Evolutionary conservation across 2,888 invertebrate species (phyloP), one percentile per base, ranked within the genome.

Genomic region (Xestobium rufovillosum): DNA sequence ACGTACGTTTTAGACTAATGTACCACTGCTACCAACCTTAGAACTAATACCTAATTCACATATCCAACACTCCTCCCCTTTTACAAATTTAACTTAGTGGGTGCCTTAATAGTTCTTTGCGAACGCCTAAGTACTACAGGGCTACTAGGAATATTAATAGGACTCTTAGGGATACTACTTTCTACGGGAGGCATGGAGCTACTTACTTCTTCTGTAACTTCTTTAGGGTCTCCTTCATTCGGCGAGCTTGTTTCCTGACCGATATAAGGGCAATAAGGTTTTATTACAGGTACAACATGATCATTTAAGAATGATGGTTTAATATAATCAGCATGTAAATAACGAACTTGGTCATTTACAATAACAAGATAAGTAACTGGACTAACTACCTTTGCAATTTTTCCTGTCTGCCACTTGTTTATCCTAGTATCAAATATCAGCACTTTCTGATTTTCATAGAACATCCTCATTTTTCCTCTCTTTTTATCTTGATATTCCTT

Each of bases 391-490:
- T 23, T 23, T 8, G 23, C 23, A 23, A 23, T n/a, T n/a, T n/a
- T 23, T 8, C 23, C 23, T 23, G 8, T 23, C n/a, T 23, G 23
- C 23, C 23, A 23, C 8, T 23, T 8, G 8, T n/a, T n/a, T 8
- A n/a, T 9, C n/a, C 23, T 23, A 9, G 8, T 23, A 23, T n/a
- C n/a, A n/a, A n/a, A n/a, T n/a, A n/a, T n/a, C n/a, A n/a, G n/a
- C n/a, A n/a, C n/a, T n/a, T 15, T 11, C 12, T 36, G 30, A 11
- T 25, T 25, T 26, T 34, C 34, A 1, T 4, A 3, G 23, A 17
- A 36, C 4, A 6, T 26, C 19, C 29, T 34, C 12, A 27, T 25
- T 10, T 9, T 38, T 10, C 14, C 13, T 35, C 14, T 9, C 10
- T 26, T 26, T 28, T 16, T 10, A 17, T 35, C 17, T 4, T n/a